Evolutionary conservation across 2,888 invertebrate genomes (phyloP), one percentile per base, ranked within the genome.

Genomic region (Drosophila paramelanica): DNA sequence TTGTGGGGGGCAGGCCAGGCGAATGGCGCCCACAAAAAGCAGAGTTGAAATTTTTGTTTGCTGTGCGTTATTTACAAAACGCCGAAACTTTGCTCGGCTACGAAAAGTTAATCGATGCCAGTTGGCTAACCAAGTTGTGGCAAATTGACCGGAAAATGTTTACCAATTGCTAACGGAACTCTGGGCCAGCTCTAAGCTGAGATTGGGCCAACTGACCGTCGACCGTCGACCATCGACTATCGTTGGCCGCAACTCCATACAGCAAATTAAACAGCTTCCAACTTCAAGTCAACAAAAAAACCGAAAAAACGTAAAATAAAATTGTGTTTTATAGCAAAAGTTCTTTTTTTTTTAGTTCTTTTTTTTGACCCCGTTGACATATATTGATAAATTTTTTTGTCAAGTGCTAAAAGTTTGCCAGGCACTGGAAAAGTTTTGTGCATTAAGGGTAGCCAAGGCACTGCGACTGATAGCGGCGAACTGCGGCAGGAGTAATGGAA

Each of bases 81-180:
- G 66, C 47, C 43, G 45, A 68, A 69, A 60, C 50, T 64, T 61
- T 72, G 55, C 57, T 68, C 47, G 52, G 58, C 57, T 56, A 64
- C 57, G 65, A 68, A 84, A 85, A 85, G 84, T 85, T 85, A 85
- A 85, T 85, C 85, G 87, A 81, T 76, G 88, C 67, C 71, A 69
- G 74, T 76, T 72, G 72, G 55, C 50, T 46, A 56, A 67, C 66
- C 62, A 76, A 75, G 64, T 80, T 76, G 25, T 66, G 67, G 67
- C 83, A 85, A 87, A 85, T 85, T 85, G 84, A 87, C 79, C 84
- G 88, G 84, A 85, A 85, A 85, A 85, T 85, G 84, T 85, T 85
- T 87, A 82, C 84, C 88, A 88, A 85, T 85, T 85, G 87, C 71
- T 58, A 74, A 70, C 77, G 81, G 73, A 83, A 79, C 72, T 68